A percentile compares a stretch with the other conserved stretches of the same genome.
These are phyloP conservation scores for Metopolophium dirhodum DNA, from an alignment of 1,140 invertebrate genomes.

Conservation along the genomic window DNA sequence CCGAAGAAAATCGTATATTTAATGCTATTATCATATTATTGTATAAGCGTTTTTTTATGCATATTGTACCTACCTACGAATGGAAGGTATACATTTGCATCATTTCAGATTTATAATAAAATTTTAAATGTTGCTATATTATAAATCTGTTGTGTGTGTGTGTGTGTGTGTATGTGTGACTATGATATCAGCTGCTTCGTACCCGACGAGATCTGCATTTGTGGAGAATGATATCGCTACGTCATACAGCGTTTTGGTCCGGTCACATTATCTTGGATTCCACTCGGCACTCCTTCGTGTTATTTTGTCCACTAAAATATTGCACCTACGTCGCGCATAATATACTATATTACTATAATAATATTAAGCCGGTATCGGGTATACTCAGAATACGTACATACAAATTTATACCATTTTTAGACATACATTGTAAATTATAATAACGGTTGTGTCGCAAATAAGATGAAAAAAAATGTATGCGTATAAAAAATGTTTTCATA, in stretches of 20 bases:
- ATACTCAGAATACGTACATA: neutral
- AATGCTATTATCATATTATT: neutral
- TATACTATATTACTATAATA: neutral
- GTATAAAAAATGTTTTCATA: neutral
- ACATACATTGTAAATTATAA: neutral
- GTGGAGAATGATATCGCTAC: neutral
- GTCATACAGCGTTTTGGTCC: neutral
- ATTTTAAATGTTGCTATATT: neutral
- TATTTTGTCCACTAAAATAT: neutral
- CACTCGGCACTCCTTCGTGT: neutral
- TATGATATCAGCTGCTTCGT: no score
- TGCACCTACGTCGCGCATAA: neutral
- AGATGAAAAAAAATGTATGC: neutral
- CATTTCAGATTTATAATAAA: neutral
- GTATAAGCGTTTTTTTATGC: neutral
- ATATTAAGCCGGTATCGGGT: neutral
- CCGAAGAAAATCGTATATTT: neutral
- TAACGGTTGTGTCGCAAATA: neutral
- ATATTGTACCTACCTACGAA: neutral
- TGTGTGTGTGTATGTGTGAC: neutral
- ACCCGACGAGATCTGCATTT: neutral
- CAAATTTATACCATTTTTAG: conserved; percentile 31
- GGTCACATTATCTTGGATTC: neutral
- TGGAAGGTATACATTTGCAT: neutral
- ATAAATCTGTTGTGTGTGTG: no score